Evolutionary conservation across 1,140 invertebrate genomes (phyloP).

Genomic region (Charaxes varanes): DNA sequence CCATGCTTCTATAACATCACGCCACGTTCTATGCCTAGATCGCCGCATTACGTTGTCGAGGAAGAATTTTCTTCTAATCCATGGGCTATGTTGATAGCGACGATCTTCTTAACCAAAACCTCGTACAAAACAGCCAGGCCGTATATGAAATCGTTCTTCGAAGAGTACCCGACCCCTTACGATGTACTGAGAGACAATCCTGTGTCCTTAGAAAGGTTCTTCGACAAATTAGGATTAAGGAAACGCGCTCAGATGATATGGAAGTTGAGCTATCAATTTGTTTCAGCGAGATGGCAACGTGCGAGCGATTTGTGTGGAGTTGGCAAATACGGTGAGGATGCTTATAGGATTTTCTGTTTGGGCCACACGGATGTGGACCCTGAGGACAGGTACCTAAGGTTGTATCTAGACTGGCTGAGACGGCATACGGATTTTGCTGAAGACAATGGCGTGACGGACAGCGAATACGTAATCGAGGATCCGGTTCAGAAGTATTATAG

Average conservation of each 20-base stretch:
- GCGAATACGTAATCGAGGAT: conserved; percentile 61
- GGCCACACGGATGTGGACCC: conserved; percentile 74
- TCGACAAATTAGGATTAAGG: conserved; percentile 66
- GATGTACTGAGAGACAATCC: conserved; percentile 60
- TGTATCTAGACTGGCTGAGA: conserved; percentile 73
- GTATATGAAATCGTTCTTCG: conserved; percentile 66
- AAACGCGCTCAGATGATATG: conserved; percentile 72
- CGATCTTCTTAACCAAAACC: conserved; percentile 75
- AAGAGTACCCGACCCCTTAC: conserved; percentile 66
- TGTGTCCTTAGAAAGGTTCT: conserved; percentile 61
- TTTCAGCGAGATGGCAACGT: conserved; percentile 72
- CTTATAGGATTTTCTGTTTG: conserved; percentile 74
- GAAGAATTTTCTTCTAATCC: conserved; percentile 72
- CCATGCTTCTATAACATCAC: conserved; percentile 59
- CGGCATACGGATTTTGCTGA: conserved; percentile 56
- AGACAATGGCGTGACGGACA: conserved; percentile 49
- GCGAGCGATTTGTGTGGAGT: conserved; percentile 73
- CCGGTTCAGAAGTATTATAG: conserved; percentile 63
- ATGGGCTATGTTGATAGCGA: conserved; percentile 74
- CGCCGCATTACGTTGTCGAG: conserved; percentile 74
- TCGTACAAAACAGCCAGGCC: conserved; percentile 63
- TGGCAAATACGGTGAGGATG: conserved; percentile 75
- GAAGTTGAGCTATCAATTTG: conserved; percentile 73
- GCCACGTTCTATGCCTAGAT: conserved; percentile 59
- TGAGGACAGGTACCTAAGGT: conserved; percentile 70